These are phyloP conservation scores for Crotalus tigris DNA, from an alignment of 2,113 vertebrate genomes.

Conservation along the genomic window DNA sequence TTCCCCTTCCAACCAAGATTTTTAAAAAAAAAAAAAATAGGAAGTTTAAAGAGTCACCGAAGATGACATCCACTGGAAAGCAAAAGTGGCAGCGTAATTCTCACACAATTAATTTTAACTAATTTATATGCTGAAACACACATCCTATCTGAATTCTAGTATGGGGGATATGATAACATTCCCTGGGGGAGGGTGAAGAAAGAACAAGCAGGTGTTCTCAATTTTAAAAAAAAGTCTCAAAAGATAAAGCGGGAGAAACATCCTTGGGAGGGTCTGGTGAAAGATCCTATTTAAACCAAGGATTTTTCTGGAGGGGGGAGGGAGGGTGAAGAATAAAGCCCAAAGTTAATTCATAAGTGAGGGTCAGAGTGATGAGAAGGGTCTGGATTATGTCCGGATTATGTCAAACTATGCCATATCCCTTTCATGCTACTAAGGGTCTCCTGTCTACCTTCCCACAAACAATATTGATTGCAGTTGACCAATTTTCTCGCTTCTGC, in stretches of 20 bases:
- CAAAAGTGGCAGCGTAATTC: background rate
- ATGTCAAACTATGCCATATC: background rate
- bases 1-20: background rate
- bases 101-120: background rate
- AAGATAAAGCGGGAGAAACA: no score
- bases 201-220: background rate
- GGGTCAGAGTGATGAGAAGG: background rate
- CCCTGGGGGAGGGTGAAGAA: background rate
- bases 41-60: background rate
- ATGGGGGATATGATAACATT: background rate
- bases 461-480: background rate
- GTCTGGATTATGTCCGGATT: background rate
- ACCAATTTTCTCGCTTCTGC: background rate
- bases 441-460: background rate
- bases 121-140: background rate
- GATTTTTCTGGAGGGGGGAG: no score
- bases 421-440: background rate
- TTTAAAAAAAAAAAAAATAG: background rate
- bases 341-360: background rate
- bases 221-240: background rate
- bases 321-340: background rate
- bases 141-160: background rate
- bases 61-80: background rate
- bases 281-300: background rate
- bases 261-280: background rate